These are phyloP conservation scores for Bos indicus DNA, from an alignment of 2,113 vertebrate species.

Conservation along the genomic window DNA sequence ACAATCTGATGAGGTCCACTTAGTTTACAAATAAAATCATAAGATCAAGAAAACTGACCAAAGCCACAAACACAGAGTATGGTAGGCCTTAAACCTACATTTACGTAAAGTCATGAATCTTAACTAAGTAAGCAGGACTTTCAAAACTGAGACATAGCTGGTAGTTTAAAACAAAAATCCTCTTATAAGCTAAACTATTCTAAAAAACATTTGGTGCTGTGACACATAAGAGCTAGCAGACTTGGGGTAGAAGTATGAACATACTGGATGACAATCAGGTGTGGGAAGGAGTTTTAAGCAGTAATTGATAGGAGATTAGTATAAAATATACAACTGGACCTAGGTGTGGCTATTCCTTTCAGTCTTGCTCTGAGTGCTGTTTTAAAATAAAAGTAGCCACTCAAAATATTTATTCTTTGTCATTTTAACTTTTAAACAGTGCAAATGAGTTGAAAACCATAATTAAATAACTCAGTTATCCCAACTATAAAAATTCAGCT, in stretches of 20 bases:
- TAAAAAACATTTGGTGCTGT: neutral
- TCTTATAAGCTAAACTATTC: neutral
- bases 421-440: constrained; percentile 4
- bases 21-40: neutral
- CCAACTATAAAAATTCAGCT: neutral
- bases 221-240: neutral
- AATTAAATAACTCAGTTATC: neutral
- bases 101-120: neutral
- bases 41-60: neutral
- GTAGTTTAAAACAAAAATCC: neutral
- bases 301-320: neutral
- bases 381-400: neutral
- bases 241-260: neutral
- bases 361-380: neutral
- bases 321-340: neutral
- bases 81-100: neutral
- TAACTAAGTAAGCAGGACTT: neutral
- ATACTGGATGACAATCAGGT: neutral
- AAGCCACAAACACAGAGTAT: neutral
- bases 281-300: neutral
- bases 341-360: neutral
- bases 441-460: neutral
- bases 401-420: neutral
- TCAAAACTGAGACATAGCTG: neutral
- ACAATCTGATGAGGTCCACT: neutral